A percentile compares a stretch with the other conserved stretches of the same genome.
These are phyloP conservation scores for Ptilorrhoa leucosticta DNA, from an alignment of 2,113 vertebrate species.

Conservation along the genomic window DNA sequence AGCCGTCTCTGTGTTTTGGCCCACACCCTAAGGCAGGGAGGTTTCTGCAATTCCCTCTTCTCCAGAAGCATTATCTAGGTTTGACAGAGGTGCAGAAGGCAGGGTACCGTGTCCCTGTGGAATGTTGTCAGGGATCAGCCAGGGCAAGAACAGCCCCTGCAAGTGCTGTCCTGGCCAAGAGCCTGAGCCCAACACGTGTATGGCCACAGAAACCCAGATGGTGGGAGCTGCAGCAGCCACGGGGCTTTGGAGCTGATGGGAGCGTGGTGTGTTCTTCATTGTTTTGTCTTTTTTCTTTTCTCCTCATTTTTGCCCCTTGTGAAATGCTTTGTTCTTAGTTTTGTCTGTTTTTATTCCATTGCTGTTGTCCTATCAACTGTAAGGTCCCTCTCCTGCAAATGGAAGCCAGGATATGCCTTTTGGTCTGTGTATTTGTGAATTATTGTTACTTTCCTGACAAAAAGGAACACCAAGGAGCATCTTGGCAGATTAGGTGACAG, in stretches of 20 bases:
- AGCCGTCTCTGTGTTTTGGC: fast-evolving
- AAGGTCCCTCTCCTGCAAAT: neutral
- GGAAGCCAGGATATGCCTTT: neutral
- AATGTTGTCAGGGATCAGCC: neutral
- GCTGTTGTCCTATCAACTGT: neutral
- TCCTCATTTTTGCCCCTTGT: neutral
- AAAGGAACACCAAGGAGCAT: neutral
- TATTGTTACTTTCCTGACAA: neutral
- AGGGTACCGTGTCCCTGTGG: fast-evolving
- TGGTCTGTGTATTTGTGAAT: neutral
- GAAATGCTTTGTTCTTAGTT: neutral
- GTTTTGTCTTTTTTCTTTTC: neutral
- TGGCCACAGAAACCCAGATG: neutral
- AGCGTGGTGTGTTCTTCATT: neutral
- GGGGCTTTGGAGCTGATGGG: neutral
- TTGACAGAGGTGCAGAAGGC: neutral
- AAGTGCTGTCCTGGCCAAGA: neutral
- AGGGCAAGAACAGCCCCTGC: fast-evolving
- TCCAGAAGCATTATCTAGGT: neutral
- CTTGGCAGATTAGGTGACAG: neutral
- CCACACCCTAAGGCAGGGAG: neutral
- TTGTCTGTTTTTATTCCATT: neutral
- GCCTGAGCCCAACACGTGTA: fast-evolving
- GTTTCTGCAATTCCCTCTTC: neutral
- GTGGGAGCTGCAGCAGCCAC: neutral